A percentile compares a stretch with the other conserved stretches of the same genome.
phyloP scores from a whole-genome alignment of 2,797 vertebrate genomes.

The Phalloptychus januarius region DNA sequence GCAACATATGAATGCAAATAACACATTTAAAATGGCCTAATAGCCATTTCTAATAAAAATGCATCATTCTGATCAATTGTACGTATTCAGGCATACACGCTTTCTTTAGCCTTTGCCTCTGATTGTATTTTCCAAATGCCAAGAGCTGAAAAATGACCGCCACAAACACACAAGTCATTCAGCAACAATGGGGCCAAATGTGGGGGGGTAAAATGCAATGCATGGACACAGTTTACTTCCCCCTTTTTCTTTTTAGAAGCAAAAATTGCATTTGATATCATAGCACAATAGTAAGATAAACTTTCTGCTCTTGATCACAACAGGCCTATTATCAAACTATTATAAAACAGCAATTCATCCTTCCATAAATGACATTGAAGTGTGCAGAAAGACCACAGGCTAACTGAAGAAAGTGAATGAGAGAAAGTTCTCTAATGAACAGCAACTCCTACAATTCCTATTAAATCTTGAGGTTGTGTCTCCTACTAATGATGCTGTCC shows the following conservation, averaged over 20 bases:
- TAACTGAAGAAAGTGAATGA: constrained; percentile 49
- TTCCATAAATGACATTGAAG: constrained; percentile 46
- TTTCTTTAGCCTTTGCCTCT: constrained; percentile 70
- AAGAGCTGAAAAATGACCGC: constrained; percentile 66
- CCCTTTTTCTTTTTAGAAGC: constrained; percentile 15
- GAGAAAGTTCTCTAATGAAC: constrained; percentile 56
- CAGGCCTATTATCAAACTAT: constrained; percentile 55
- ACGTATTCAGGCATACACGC: constrained; percentile 66
- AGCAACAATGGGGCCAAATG: constrained; percentile 72
- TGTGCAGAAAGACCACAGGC: constrained; percentile 49
- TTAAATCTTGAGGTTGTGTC: constrained; percentile 51
- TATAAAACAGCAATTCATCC: constrained; percentile 28
- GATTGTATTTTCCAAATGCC: constrained; percentile 80
- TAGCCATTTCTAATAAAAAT: constrained; percentile 68
- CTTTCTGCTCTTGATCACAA: constrained; percentile 38
- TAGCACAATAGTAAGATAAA: constrained; percentile 25
- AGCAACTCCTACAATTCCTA: constrained; percentile 51
- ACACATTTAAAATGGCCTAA: constrained; percentile 74
- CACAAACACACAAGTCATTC: constrained; percentile 68
- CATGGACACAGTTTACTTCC: constrained; percentile 21
- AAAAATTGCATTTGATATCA: constrained; percentile 32
- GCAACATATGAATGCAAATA: constrained; percentile 71
- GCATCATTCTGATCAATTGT: constrained; percentile 80
- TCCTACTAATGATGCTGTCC: constrained; percentile 61
- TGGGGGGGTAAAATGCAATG: constrained; percentile 44